phyloP scores from a whole-genome alignment of 64 coral and sea anemone species.

The Dendrophyllia cribrosa region DNA sequence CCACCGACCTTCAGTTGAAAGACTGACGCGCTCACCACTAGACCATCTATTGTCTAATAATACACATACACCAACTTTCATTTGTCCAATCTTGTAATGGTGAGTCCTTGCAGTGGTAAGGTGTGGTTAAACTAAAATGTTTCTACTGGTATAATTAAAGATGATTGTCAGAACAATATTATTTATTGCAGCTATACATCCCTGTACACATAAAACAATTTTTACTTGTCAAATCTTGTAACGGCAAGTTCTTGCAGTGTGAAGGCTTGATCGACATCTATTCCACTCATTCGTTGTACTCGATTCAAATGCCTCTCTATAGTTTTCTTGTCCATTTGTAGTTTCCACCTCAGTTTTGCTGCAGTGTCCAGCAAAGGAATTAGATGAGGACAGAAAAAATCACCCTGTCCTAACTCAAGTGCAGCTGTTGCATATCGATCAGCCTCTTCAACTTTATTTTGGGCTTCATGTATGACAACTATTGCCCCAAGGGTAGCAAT shows the following conservation, averaged over 20 bases:
- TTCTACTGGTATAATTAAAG: no score
- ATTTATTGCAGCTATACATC: no score
- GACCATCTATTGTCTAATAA: no score
- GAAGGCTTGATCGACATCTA: conserved; percentile 77
- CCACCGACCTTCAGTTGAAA: no score
- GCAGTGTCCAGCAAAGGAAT: conserved; percentile 88
- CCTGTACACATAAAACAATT: background rate
- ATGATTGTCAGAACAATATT: no score
- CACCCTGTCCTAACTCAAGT: conserved; percentile 72
- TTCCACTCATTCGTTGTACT: conserved; percentile 60
- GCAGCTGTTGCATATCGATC: conserved; percentile 85
- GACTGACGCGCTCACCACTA: no score
- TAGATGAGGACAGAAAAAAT: conserved; percentile 70
- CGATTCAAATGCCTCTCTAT: conserved; percentile 62
- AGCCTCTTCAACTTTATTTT: conserved; percentile 81
- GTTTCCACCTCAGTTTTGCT: conserved; percentile 65
- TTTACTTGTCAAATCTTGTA: conserved; percentile 75
- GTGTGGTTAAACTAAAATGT: no score
- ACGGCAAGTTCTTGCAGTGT: conserved; percentile 91
- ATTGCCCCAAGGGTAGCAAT: conserved; percentile 88
- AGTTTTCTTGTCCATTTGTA: conserved; percentile 66
- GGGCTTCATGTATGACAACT: conserved; percentile 80
- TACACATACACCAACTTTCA: no score
- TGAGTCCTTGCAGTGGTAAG: no score
- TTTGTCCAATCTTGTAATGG: no score